phyloP scores from a whole-genome alignment of 2,888 invertebrate genomes.

The Coleophora deauratella region DNA sequence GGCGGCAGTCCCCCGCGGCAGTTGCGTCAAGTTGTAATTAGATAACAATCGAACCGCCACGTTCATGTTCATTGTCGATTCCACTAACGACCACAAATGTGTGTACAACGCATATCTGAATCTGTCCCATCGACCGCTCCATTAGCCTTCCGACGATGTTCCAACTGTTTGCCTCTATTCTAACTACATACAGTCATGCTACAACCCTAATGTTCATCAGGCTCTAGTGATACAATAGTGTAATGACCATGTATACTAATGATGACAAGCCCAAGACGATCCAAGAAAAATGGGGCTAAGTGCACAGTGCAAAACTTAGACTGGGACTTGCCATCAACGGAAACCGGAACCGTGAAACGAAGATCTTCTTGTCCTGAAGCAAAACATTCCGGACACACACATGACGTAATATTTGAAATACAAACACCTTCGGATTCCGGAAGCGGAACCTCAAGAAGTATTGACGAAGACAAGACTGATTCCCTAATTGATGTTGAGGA shows the following conservation, averaged over 20 bases:
- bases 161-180: conserved; percentile 11
- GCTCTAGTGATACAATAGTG: no score
- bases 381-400: conserved; percentile 28
- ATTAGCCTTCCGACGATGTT: conserved; percentile 15
- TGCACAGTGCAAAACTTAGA: conserved; percentile 66
- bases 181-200: conserved; percentile 10
- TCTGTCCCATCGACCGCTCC: conserved; percentile 29
- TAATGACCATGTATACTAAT: conserved; percentile 25
- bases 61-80: conserved; percentile 46
- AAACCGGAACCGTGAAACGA: conserved; percentile 82
- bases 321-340: conserved; percentile 82
- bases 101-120: conserved; percentile 26
- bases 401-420: conserved; percentile 50
- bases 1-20: conserved; percentile 45
- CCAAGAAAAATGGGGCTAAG: conserved; percentile 56
- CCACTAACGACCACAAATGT: conserved; percentile 42
- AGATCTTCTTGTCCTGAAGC: conserved; percentile 71
- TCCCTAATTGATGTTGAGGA: conserved; percentile 60
- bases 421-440: conserved; percentile 61
- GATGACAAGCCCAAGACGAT: conserved; percentile 71
- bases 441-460: conserved; percentile 53
- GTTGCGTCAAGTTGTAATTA: conserved; percentile 59
- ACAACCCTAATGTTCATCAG: no score
- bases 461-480: conserved; percentile 51
- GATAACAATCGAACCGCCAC: conserved; percentile 56